Base-by-base conservation (phyloP, 1,140 invertebrate species). In the Euura lappo region DNA sequence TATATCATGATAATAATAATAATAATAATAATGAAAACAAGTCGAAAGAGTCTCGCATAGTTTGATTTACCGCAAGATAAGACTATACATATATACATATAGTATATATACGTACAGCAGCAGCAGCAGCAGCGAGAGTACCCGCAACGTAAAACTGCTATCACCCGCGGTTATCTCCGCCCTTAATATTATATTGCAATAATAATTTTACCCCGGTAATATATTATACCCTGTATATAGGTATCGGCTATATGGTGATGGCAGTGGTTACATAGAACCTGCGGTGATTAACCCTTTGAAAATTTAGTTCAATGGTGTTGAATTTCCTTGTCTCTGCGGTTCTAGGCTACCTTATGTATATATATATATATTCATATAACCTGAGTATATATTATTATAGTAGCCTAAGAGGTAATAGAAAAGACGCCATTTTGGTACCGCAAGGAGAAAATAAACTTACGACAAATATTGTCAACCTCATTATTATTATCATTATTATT, bases 121-220 rank as follows among this genome's bases (percentile, higher is more conserved):
- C 28, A 28, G 28, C 28, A 28, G 28, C 28, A 28, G 28, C 28
- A 28, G 60, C 60, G 8, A 28, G 28, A 60, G 51, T n/a, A n/a
- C 6, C 51, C 8, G 10, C 8, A 11, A 60, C 3, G 46, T 70
- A 70, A 70, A 70, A 44, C 45, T 47, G 8, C 3, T 60, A 60
- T 47, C 69, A 44, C 45, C 45, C 46, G 69, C 45, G 69, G 69
- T 70, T 70, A 70, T 70, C 69, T 70, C 42, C 28, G 45, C 69
- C 69, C 69, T 70, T 70, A 60, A 60, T 60, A n/a, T n/a, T 70
- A 70, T 70, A 70, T 70, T 47, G 69, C 4, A 70, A 70, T 70
- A 45, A 70, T 47, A 70, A 47, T 70, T 45, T 47, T 28, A 28
- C 0, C 69, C 44, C 3, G 69, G 11, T 45, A 70, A 70, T 70